phyloP scores from a whole-genome alignment of 92 coral and sea anemone genomes.

The Epizoanthus scotinus region DNA sequence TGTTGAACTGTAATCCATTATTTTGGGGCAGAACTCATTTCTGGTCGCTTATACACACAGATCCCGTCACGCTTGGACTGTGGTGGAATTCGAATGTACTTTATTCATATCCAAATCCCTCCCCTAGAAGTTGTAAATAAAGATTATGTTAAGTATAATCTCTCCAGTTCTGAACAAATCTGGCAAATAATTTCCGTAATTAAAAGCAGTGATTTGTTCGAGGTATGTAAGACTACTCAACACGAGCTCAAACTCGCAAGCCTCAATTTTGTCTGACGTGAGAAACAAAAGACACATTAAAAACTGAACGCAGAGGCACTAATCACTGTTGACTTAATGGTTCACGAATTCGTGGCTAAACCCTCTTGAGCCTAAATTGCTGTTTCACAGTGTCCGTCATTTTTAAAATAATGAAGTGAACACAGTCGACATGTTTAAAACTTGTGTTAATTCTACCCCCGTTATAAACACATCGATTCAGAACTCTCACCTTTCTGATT shows the following conservation, averaged over 20 bases:
- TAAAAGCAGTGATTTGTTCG: not conserved
- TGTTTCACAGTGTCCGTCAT: not conserved
- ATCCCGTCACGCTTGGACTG: conserved; percentile 10
- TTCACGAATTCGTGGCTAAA: conserved; percentile 17
- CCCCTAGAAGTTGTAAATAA: not conserved
- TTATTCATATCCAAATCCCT: not conserved
- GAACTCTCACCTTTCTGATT: conserved; percentile 28
- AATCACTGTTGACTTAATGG: not conserved
- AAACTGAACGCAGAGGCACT: not conserved
- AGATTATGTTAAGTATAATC: not conserved
- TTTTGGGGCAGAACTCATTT: not conserved
- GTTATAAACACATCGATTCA: conserved; percentile 2
- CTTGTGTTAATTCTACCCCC: not conserved
- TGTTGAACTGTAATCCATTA: not conserved
- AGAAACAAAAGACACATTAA: conserved; percentile 37
- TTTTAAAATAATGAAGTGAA: not conserved
- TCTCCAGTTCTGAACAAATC: not conserved
- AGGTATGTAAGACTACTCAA: not conserved
- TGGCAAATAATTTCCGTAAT: not conserved
- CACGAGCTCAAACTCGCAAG: conserved; percentile 4
- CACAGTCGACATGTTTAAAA: not conserved
- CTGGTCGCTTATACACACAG: conserved; percentile 23
- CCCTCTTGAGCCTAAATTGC: not conserved
- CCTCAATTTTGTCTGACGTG: conserved; percentile 10
- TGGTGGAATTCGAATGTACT: not conserved